These are phyloP conservation scores for Hypolimnas misippus DNA, from an alignment of 2,888 invertebrate species.

Conservation along the genomic window DNA sequence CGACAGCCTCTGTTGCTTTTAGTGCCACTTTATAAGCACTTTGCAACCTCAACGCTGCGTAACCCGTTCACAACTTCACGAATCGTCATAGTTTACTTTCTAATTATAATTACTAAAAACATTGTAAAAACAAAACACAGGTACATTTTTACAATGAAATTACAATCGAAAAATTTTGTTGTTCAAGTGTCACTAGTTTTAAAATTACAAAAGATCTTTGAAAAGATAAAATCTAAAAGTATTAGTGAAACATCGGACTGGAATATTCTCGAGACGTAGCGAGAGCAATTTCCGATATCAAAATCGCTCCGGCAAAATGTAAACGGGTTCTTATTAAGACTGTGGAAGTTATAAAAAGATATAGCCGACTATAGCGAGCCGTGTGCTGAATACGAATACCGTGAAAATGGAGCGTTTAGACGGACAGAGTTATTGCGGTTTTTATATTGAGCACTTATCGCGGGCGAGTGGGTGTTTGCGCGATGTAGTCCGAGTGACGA, in stretches of 20 bases:
- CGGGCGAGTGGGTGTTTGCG: conserved; percentile 37
- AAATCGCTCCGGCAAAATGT: conserved; percentile 36
- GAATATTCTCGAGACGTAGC: conserved; percentile 14
- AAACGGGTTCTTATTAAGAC: conserved; percentile 65
- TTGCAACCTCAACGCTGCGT: conserved; percentile 46
- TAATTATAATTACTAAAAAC: not conserved
- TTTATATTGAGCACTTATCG: conserved; percentile 73
- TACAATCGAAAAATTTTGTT: not conserved
- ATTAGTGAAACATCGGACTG: conserved; percentile 12
- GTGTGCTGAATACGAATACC: conserved; percentile 73
- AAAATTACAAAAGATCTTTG: conserved; percentile 4
- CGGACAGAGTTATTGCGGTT: conserved; percentile 66
- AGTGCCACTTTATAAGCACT: conserved; percentile 69
- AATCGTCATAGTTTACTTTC: not conserved
- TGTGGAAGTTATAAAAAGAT: conserved; percentile 72
- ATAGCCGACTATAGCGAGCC: conserved; percentile 46
- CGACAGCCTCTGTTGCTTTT: conserved; percentile 43
- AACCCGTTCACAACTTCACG: conserved; percentile 24
- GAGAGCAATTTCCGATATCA: conserved; percentile 25
- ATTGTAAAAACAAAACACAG: not conserved
- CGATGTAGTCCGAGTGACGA: conserved; percentile 20
- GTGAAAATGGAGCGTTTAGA: conserved; percentile 59
- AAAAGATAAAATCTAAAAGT: conserved; percentile 9
- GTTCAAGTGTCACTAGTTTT: not conserved
- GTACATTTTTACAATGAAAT: not conserved